These are phyloP conservation scores for Drosophila infuscata DNA, from an alignment of 2,888 invertebrate species.

Conservation along the genomic window DNA sequence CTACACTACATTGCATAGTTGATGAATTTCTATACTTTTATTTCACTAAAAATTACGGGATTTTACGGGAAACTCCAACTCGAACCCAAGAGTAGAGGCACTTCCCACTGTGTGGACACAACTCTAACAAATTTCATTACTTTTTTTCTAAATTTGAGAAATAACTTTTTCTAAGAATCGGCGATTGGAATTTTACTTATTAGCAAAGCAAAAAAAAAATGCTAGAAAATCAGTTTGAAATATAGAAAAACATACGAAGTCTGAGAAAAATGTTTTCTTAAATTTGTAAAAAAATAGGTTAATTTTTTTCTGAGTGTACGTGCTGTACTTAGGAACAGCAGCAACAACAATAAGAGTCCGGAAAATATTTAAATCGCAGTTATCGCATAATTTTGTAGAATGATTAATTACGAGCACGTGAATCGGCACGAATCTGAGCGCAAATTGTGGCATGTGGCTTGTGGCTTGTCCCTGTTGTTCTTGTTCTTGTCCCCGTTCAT, in stretches of 20 bases:
- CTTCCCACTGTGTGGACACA: too few relatives aligned
- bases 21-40: not conserved
- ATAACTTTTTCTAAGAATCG: not conserved
- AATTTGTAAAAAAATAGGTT: not conserved
- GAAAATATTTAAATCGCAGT: constrained; percentile 33
- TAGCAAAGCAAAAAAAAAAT: not conserved
- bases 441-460: constrained; percentile 9
- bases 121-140: not conserved
- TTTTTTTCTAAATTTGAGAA: not conserved
- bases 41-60: not conserved
- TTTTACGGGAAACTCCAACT: not conserved
- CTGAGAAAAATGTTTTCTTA: not conserved
- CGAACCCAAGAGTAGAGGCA: too few relatives aligned
- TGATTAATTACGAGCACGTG: constrained; percentile 49
- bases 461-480: constrained; percentile 9
- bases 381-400: constrained; percentile 34
- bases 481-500: constrained; percentile 18
- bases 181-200: not conserved
- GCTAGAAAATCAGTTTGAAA: not conserved
- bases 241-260: not conserved
- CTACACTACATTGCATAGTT: not conserved
- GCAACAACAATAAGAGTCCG: not conserved
- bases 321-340: not conserved
- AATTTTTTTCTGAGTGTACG: not conserved
- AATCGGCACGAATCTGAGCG: constrained; percentile 31